phyloP scores from a whole-genome alignment of 1,140 invertebrate genomes.

The Phthorimaea operculella region DNA sequence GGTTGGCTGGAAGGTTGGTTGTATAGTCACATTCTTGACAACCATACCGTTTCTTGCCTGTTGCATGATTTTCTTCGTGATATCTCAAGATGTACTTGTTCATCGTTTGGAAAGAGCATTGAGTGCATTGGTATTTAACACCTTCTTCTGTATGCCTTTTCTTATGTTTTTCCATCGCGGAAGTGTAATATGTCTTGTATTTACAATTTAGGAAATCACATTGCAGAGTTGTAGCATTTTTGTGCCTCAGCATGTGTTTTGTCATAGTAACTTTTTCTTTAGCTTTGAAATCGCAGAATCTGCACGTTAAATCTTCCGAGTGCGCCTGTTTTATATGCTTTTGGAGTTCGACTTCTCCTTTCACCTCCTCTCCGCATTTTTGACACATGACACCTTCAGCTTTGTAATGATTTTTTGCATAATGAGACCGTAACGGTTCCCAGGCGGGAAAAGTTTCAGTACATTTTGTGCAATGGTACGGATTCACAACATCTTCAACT shows the following conservation, averaged over 20 bases:
- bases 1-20: conserved; percentile 48
- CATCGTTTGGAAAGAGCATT: conserved; percentile 56
- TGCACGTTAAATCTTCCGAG: conserved; percentile 33
- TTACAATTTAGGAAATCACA: conserved; percentile 44
- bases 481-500: conserved; percentile 34
- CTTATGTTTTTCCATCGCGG: conserved; percentile 53
- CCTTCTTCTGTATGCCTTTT: conserved; percentile 43
- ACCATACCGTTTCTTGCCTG: conserved; percentile 47
- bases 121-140: conserved; percentile 47
- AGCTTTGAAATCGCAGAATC: conserved; percentile 49
- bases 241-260: conserved; percentile 51
- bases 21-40: conserved; percentile 59
- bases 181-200: conserved; percentile 54
- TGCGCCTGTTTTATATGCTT: conserved; percentile 48
- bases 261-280: conserved; percentile 42
- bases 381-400: conserved; percentile 44
- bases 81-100: conserved; percentile 59
- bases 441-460: conserved; percentile 36
- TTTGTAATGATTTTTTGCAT: conserved; percentile 42
- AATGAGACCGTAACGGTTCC: conserved; percentile 43
- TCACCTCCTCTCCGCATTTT: conserved; percentile 41
- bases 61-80: conserved; percentile 54
- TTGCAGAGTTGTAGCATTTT: conserved; percentile 45
- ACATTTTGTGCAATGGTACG: conserved; percentile 55
- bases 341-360: conserved; percentile 30